Conservation (phyloP, 2,888 invertebrate species). For the Leptopterna dolabrata region DNA sequence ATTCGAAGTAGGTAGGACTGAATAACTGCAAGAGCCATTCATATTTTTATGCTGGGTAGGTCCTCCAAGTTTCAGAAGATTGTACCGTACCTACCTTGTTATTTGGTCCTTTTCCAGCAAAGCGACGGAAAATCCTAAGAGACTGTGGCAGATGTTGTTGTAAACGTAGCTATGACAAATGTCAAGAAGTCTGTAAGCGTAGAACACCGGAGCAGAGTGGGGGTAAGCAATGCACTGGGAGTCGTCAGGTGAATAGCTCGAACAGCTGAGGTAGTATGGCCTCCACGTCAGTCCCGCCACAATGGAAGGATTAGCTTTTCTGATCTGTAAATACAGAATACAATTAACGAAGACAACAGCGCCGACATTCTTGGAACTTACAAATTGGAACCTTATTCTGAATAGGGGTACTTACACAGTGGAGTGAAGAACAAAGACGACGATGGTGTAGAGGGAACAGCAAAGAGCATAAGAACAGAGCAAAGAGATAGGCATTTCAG, state of each 20-base stretch:
- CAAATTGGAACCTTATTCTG: too few species aligned
- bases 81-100: conserved; percentile 72
- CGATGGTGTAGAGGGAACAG: too few species aligned
- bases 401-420: too few species aligned
- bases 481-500: too few species aligned
- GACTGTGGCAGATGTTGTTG: conserved; percentile 71
- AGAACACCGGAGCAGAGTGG: conserved; percentile 69
- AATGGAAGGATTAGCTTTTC: conserved; percentile 76
- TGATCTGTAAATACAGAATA: conserved; percentile 69
- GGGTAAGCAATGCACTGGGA: conserved; percentile 69
- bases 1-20: too few species aligned
- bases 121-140: conserved; percentile 75
- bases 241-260: conserved; percentile 71
- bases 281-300: conserved; percentile 82
- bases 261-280: conserved; percentile 75
- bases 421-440: too few species aligned
- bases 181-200: conserved; percentile 70
- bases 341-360: too few species aligned
- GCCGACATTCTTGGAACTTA: too few species aligned
- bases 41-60: too few species aligned
- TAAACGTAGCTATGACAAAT: conserved; percentile 72
- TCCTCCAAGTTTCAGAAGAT: too few species aligned
- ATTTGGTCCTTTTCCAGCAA: conserved; percentile 79
- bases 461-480: too few species aligned
- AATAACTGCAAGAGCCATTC: too few species aligned